These are phyloP conservation scores for Callaeas wilsoni DNA, from an alignment of 2,113 vertebrate genomes.

Conservation along the genomic window DNA sequence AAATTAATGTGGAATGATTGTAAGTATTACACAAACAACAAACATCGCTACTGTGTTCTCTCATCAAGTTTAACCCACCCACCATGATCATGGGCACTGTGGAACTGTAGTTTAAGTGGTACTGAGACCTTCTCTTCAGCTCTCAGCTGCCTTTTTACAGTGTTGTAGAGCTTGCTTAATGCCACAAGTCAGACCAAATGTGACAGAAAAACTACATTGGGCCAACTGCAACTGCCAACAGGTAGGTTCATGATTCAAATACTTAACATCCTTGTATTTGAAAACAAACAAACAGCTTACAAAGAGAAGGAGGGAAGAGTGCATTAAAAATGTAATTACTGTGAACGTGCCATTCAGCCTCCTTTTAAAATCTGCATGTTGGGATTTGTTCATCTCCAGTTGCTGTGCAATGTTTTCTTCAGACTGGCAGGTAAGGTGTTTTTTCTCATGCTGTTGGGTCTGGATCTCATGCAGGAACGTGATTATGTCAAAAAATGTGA, in stretches of 20 bases:
- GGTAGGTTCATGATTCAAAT: neutral
- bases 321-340: neutral
- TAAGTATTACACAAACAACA: neutral
- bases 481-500: neutral
- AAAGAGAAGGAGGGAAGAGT: neutral
- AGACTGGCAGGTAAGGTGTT: neutral
- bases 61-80: neutral
- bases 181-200: neutral
- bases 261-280: neutral
- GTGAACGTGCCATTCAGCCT: neutral
- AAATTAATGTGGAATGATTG: neutral
- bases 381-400: neutral
- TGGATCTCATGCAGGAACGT: neutral
- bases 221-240: neutral
- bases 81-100: accelerated
- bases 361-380: neutral
- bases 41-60: neutral
- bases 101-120: neutral
- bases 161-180: accelerated
- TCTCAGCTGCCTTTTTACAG: neutral
- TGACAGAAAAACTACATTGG: neutral
- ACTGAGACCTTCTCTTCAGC: neutral
- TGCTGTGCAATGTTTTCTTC: neutral
- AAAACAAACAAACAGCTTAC: neutral
- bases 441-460: neutral